These are phyloP conservation scores for Brachionus koreanus DNA, from an alignment of 1,140 invertebrate species.

Conservation along the genomic window DNA sequence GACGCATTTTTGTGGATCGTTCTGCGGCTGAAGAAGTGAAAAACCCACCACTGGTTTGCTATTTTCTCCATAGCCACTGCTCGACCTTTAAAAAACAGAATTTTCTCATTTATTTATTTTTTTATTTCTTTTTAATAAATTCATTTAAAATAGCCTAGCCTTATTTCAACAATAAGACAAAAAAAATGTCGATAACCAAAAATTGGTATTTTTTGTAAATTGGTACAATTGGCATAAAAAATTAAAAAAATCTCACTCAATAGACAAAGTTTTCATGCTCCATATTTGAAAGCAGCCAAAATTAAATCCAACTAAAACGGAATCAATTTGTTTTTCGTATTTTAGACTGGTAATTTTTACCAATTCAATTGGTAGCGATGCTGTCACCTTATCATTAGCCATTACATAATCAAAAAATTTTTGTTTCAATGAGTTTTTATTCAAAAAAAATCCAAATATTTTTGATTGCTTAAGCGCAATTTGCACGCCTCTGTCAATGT, in stretches of 20 bases:
- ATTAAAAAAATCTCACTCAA: neutral
- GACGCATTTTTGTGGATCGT: slow-evolving; percentile 24
- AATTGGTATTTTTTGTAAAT: no score
- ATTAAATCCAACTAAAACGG: slow-evolving; percentile 25
- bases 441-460: neutral
- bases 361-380: neutral
- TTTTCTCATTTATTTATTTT: no score
- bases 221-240: neutral
- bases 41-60: slow-evolving; percentile 23
- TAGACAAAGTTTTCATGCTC: slow-evolving; percentile 28
- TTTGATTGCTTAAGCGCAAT: neutral
- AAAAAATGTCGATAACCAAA: neutral
- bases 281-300: slow-evolving; percentile 43
- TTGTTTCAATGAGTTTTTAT: neutral
- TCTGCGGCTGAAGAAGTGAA: slow-evolving; percentile 23
- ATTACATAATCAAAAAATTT: slow-evolving; percentile 11
- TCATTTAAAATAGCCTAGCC: no score
- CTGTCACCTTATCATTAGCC: slow-evolving; percentile 1
- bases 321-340: slow-evolving; percentile 29
- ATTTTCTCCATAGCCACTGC: slow-evolving; percentile 41
- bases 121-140: no score
- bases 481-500: neutral
- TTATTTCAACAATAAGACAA: no score
- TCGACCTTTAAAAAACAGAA: slow-evolving; percentile 23
- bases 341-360: slow-evolving; percentile 26